A percentile compares a stretch with the other conserved stretches of the same genome.
These are phyloP conservation scores for Marasmarcha lunaedactyla DNA, from an alignment of 2,888 invertebrate species.

Conservation along the genomic window DNA sequence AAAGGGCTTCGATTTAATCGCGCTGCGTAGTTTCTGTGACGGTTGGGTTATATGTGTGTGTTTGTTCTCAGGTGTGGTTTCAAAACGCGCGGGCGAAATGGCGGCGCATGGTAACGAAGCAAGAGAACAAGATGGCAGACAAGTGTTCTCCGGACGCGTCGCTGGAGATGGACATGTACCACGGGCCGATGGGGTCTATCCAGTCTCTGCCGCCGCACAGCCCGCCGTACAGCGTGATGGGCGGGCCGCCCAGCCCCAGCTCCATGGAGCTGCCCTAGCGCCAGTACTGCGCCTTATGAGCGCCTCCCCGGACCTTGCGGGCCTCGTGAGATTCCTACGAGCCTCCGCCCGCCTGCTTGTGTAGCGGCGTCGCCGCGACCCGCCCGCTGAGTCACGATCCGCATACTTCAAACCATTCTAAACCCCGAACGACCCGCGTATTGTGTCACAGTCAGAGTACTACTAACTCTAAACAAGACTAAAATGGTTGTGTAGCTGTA, in stretches of 20 bases:
- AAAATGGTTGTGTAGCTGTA: no score
- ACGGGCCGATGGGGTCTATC: slow-evolving; percentile 74
- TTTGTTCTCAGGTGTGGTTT: slow-evolving; percentile 88
- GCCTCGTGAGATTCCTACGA: slow-evolving; percentile 15
- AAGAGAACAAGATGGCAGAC: slow-evolving; percentile 79
- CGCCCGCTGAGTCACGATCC: no score
- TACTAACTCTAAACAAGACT: slow-evolving; percentile 1
- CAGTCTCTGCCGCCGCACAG: slow-evolving; percentile 78
- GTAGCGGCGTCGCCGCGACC: no score
- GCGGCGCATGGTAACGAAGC: slow-evolving; percentile 88
- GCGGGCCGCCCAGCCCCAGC: slow-evolving; percentile 76
- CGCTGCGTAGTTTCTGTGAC: no score
- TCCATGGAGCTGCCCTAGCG: slow-evolving; percentile 81
- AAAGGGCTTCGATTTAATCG: not conserved
- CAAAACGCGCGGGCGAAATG: slow-evolving; percentile 95
- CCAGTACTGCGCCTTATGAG: slow-evolving; percentile 53
- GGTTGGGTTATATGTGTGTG: no score
- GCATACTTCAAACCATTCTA: no score
- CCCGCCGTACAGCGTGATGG: slow-evolving; percentile 77
- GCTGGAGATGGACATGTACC: slow-evolving; percentile 74
- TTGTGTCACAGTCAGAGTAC: no score
- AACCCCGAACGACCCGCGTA: no score
- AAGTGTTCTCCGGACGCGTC: slow-evolving; percentile 76
- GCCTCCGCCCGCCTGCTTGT: no score
- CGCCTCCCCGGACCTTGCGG: slow-evolving; percentile 29